Base-by-base conservation (phyloP, 2,797 vertebrate species). In the Sebastes reedi region DNA sequence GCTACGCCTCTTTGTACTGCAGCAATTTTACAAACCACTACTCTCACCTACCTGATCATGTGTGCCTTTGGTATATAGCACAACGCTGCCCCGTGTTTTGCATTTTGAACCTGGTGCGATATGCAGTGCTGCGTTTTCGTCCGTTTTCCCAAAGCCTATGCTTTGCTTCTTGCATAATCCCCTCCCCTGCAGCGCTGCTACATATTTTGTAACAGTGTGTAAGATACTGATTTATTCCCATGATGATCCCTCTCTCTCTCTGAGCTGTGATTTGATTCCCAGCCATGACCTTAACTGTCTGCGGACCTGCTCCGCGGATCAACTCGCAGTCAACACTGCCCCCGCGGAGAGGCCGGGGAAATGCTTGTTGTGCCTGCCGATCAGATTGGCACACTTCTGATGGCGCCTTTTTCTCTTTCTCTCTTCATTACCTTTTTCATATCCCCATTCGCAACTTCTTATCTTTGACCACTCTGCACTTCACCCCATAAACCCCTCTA, bases 271-370 rank as follows among this genome's bases (percentile, higher is more conserved):
- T 89, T 90, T 87, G 84, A 87, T 81, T 87, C 61, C 82, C 81
- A 27, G 62, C 62, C 62, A 66, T 87, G 90, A 91, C 89, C 89
- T 88, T 77, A 87, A 87, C 84, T 80, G 83, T 92, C 86, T 86
- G 80, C 62, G 84, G 82, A 87, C 78, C 72, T 72, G 82, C 82
- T 91, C 83, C 10, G 2, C 3, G 55, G 79, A 81, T 87, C 74
- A 89, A 88, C 71, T 83, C 7, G 64, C 91, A 89, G 94, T 82
- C 92, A 91, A 93, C 92, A 93, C 89, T 92, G 93, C 93, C 94
- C 94, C 94, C 16, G 76, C 62, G 7, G 92, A 79, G 88, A 55
- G 84, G 67, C 68, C 16, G 65, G 39, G 92, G 89, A 90, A 93
- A 78, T 91, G 93, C 90, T 14, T 1, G 46, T 75, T 1, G 52